These are phyloP conservation scores for Sigmodon hispidus DNA, from an alignment of 2,113 vertebrate genomes.

Conservation along the genomic window DNA sequence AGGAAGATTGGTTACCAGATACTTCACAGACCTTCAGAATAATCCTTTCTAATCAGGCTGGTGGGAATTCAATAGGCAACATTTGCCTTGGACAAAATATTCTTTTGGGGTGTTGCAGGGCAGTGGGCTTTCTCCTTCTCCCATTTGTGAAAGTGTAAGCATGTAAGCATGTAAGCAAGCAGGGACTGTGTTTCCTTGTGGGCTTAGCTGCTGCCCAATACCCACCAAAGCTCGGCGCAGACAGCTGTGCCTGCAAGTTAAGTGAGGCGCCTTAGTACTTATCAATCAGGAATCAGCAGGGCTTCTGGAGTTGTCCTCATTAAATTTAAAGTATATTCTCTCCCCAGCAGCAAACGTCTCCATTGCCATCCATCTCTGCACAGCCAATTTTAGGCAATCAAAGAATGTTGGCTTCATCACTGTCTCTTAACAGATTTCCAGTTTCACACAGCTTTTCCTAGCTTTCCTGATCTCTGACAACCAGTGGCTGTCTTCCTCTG, in stretches of 20 bases:
- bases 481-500: constrained; percentile 43
- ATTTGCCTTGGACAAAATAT: constrained; percentile 69
- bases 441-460: constrained; percentile 67
- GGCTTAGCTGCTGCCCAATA: constrained; percentile 60
- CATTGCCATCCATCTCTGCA: constrained; percentile 79
- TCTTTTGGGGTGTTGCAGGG: constrained; percentile 45
- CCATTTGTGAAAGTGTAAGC: constrained; percentile 47
- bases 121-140: constrained; percentile 31
- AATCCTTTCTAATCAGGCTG: constrained; percentile 85
- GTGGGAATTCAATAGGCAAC: constrained; percentile 79
- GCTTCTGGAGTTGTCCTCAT: constrained; percentile 82
- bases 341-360: constrained; percentile 75
- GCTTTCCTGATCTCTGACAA: constrained; percentile 71
- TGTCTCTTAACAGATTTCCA: constrained; percentile 72
- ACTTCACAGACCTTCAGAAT: constrained; percentile 83
- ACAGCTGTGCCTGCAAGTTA: constrained; percentile 80
- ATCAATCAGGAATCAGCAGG: constrained; percentile 83
- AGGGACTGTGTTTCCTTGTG: constrained; percentile 49
- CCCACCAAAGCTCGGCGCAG: constrained; percentile 58
- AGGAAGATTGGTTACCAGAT: constrained; percentile 86
- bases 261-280: constrained; percentile 80
- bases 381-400: constrained; percentile 81
- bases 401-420: constrained; percentile 78
- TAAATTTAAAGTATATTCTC: constrained; percentile 83
- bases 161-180: constrained; percentile 45